A percentile compares a stretch with the other conserved stretches of the same genome.
Conservation (phyloP, 2,888 invertebrate genomes). For the Orthonychiurus folsomi region DNA sequence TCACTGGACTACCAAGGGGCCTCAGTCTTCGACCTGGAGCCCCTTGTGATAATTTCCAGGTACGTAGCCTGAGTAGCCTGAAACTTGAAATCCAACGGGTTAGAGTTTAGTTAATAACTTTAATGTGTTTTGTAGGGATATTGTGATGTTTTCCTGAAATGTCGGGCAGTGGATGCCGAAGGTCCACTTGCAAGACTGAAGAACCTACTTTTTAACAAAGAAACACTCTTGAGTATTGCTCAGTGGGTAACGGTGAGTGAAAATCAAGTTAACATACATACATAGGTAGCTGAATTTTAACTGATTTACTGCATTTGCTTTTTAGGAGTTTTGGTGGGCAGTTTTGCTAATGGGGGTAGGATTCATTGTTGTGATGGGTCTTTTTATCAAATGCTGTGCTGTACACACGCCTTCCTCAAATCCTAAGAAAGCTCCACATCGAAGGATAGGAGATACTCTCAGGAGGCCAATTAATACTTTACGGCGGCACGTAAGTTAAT, state of each 20-base stretch:
- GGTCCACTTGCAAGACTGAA: slow-evolving; percentile 93
- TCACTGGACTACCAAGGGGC: slow-evolving; percentile 63
- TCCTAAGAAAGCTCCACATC: slow-evolving; percentile 91
- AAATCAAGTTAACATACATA: no score
- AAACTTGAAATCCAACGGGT: slow-evolving; percentile 4
- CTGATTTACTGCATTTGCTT: slow-evolving; percentile 21
- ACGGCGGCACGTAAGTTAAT: slow-evolving; percentile 64
- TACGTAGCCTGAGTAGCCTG: slow-evolving; percentile 42
- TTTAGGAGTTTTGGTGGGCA: slow-evolving; percentile 83
- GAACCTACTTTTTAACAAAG: slow-evolving; percentile 84
- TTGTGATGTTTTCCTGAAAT: slow-evolving; percentile 98
- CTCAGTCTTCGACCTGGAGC: slow-evolving; percentile 88
- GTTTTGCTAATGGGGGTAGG: slow-evolving; percentile 84
- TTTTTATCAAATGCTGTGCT: slow-evolving; percentile 98
- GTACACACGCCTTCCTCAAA: slow-evolving; percentile 99
- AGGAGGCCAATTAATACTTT: slow-evolving; percentile 84
- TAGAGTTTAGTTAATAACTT: no score
- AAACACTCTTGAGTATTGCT: slow-evolving; percentile 75
- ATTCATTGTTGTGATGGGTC: slow-evolving; percentile 89
- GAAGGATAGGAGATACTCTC: slow-evolving; percentile 83
- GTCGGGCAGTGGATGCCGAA: slow-evolving; percentile 96
- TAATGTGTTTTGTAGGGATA: slow-evolving; percentile 61
- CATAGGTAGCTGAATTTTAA: not conserved
- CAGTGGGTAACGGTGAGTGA: slow-evolving; percentile 76
- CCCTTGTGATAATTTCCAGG: slow-evolving; percentile 97